Evolutionary conservation across 2,113 vertebrate species (phyloP).

Genomic region (Cynoglossus semilaevis): DNA sequence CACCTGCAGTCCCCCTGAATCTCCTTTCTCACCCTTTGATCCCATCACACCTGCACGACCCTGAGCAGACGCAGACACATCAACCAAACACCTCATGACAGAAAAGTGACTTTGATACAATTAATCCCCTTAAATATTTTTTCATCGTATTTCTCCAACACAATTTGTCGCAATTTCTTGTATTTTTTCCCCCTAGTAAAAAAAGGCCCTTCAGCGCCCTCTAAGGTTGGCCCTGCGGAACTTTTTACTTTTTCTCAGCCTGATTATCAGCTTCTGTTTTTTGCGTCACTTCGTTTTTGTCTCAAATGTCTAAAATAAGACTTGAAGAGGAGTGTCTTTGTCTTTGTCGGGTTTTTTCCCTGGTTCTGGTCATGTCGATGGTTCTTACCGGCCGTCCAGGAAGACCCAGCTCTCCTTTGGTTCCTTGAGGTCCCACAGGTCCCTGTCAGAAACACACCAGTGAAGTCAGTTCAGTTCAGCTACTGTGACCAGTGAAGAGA

Average conservation of each 20-base stretch:
- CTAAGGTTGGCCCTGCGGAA: too few relatives aligned
- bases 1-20: constrained; percentile 73
- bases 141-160: too few relatives aligned
- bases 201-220: too few relatives aligned
- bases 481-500: background rate
- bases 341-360: too few relatives aligned
- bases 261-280: too few relatives aligned
- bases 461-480: background rate
- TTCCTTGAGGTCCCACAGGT: constrained; percentile 84
- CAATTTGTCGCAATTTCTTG: too few relatives aligned
- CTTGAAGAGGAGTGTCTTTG: too few relatives aligned
- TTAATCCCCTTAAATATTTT: too few relatives aligned
- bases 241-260: too few relatives aligned
- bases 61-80: constrained; percentile 62
- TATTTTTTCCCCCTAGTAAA: too few relatives aligned
- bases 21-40: constrained; percentile 84
- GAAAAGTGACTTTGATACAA: constrained; percentile 4
- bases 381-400: constrained; percentile 89
- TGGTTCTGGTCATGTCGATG: background rate
- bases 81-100: background rate
- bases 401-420: constrained; percentile 91
- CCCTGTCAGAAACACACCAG: constrained; percentile 74
- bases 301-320: too few relatives aligned
- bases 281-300: too few relatives aligned
- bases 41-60: constrained; percentile 88